Conservation (phyloP, 2,797 vertebrate species). For the Propithecus perrieri region DNA sequence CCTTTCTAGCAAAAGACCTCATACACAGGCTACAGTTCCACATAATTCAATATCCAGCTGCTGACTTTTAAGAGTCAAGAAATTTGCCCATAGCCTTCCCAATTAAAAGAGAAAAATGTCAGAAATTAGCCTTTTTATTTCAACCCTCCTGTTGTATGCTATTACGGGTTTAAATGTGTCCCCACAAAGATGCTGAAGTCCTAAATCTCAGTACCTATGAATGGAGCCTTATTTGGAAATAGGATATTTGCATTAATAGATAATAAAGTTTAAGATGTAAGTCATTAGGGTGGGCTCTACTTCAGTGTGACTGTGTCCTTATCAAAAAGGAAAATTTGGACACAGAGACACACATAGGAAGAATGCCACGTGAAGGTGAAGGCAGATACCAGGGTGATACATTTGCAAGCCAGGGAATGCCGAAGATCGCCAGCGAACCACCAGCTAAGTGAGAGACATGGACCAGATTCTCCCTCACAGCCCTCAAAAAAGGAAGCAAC, state of each 20-base stretch:
- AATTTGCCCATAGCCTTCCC: not conserved
- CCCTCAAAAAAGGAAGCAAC: not conserved
- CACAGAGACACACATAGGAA: not conserved
- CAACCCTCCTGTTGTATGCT: not conserved
- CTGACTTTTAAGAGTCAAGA: conserved; percentile 1
- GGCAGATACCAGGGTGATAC: not conserved
- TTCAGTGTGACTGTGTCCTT: not conserved
- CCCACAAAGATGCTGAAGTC: not conserved
- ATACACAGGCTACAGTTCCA: not conserved
- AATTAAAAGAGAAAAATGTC: not conserved
- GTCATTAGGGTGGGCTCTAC: not conserved
- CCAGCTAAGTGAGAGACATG: not conserved
- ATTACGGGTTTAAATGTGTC: not conserved
- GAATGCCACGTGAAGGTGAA: not conserved
- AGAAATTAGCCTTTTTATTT: not conserved
- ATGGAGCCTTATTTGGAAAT: not conserved
- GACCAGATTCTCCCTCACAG: not conserved
- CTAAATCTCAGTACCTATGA: not conserved
- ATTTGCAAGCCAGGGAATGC: not conserved
- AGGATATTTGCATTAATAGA: not conserved
- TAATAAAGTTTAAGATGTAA: not conserved
- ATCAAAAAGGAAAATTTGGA: not conserved
- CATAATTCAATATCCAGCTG: not conserved
- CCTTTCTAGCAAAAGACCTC: not conserved
- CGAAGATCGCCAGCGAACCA: not conserved